A percentile compares a stretch with the other conserved stretches of the same genome.
Conservation (phyloP, 2,797 vertebrate genomes). For the Cercopithecus petaurista region DNA sequence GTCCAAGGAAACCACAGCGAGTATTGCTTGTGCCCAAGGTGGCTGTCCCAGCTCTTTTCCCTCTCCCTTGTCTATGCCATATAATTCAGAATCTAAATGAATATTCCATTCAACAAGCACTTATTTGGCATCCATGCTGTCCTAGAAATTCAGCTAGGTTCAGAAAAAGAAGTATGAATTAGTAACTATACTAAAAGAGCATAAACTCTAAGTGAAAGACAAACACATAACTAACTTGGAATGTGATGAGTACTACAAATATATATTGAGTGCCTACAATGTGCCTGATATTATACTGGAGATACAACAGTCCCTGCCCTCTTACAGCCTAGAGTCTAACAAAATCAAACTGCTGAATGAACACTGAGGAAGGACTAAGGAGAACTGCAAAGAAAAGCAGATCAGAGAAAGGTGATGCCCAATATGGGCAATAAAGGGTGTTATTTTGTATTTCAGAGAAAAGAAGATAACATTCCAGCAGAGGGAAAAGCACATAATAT, state of each 20-base stretch:
- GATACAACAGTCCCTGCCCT: not conserved
- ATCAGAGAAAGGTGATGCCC: not conserved
- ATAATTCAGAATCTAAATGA: not conserved
- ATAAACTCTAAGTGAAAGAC: not conserved
- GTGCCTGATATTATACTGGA: not conserved
- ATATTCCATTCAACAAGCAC: not conserved
- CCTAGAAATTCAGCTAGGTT: slow-evolving; percentile 3
- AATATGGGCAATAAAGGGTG: not conserved
- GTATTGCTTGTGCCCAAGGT: too few relatives aligned
- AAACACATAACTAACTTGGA: not conserved
- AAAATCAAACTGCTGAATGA: not conserved
- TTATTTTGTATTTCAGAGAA: not conserved
- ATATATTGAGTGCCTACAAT: not conserved
- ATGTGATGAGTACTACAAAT: not conserved
- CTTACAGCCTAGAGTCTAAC: not conserved
- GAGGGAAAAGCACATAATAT: not conserved
- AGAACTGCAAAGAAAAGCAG: not conserved
- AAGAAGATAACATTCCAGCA: not conserved
- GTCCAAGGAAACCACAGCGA: not conserved
- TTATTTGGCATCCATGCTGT: not conserved
- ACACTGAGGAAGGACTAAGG: not conserved
- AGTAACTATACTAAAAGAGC: not conserved
- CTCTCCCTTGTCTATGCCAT: not conserved
- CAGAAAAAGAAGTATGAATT: not conserved
- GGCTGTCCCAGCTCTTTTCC: not conserved